Evolutionary conservation across 2,797 vertebrate species (phyloP).

Genomic region (Toxotes lorentzi): DNA sequence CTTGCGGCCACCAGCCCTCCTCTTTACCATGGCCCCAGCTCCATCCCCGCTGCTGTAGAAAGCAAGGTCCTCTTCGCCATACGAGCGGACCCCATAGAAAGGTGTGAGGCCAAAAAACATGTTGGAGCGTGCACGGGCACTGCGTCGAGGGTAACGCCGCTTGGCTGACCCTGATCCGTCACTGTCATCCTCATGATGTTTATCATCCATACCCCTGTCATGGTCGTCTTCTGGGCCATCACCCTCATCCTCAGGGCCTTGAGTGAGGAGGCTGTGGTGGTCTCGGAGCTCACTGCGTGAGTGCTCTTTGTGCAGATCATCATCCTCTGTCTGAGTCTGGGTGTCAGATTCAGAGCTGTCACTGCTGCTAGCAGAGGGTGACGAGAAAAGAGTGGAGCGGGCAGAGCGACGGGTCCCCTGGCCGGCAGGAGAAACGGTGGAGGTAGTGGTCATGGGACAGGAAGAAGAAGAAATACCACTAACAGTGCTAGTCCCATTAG

Average conservation of each 20-base stretch:
- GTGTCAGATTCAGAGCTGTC: slow-evolving; percentile 87
- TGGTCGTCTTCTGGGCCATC: slow-evolving; percentile 81
- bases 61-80: slow-evolving; percentile 95
- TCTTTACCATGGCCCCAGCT: slow-evolving; percentile 86
- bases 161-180: slow-evolving; percentile 92
- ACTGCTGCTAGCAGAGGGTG: slow-evolving; percentile 84
- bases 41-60: slow-evolving; percentile 90
- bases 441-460: slow-evolving; percentile 75
- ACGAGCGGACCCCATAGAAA: slow-evolving; percentile 96
- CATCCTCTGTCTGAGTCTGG: slow-evolving; percentile 80
- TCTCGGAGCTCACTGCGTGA: slow-evolving; percentile 58
- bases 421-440: slow-evolving; percentile 72
- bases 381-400: slow-evolving; percentile 78
- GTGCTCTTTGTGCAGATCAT: slow-evolving; percentile 69
- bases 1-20: slow-evolving; percentile 87
- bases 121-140: slow-evolving; percentile 97
- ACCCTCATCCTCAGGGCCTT: slow-evolving; percentile 74
- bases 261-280: slow-evolving; percentile 63
- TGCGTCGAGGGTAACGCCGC: slow-evolving; percentile 95
- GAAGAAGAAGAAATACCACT: slow-evolving; percentile 76
- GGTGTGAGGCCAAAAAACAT: slow-evolving; percentile 99
- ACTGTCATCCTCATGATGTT: slow-evolving; percentile 92
- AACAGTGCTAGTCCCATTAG: slow-evolving; percentile 83
- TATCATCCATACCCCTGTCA: slow-evolving; percentile 84
- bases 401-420: slow-evolving; percentile 74